phyloP scores from a whole-genome alignment of 2,797 vertebrate genomes.

The Anguilla obscura region DNA sequence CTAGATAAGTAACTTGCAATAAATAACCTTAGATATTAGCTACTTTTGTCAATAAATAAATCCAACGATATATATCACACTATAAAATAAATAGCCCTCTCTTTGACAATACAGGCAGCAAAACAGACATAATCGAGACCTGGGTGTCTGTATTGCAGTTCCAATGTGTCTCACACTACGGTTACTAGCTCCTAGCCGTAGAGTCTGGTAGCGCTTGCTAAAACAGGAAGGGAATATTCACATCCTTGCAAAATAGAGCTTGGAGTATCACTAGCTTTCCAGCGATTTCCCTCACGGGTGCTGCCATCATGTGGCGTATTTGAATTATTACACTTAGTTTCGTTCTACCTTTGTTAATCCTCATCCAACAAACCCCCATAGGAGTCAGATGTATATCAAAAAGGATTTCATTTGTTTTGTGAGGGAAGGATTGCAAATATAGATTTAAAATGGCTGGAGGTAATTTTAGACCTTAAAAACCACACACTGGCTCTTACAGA shows the following conservation, averaged over 20 bases:
- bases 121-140: conserved; percentile 26
- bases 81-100: conserved; percentile 17
- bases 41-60: conserved; percentile 11
- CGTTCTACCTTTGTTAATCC: background rate
- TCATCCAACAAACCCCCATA: background rate
- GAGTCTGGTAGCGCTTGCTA: background rate
- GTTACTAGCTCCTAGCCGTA: background rate
- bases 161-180: conserved; percentile 23
- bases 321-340: background rate
- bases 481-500: too few relatives aligned
- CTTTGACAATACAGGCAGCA: conserved; percentile 10
- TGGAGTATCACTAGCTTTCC: conserved; percentile 6
- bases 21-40: conserved; percentile 9
- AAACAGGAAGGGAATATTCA: conserved; percentile 33
- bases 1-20: background rate
- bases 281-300: conserved; percentile 6
- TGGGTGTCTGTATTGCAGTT: conserved; percentile 12
- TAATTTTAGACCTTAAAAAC: background rate
- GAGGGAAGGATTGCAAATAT: background rate
- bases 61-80: background rate
- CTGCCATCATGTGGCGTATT: conserved; percentile 17
- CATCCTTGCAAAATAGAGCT: conserved; percentile 22
- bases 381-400: background rate
- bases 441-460: background rate
- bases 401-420: background rate